Percentiles rank a stretch among this genome's conserved stretches.
phyloP scores from a whole-genome alignment of 2,888 invertebrate genomes.

The Gisinianus flammeolus region DNA sequence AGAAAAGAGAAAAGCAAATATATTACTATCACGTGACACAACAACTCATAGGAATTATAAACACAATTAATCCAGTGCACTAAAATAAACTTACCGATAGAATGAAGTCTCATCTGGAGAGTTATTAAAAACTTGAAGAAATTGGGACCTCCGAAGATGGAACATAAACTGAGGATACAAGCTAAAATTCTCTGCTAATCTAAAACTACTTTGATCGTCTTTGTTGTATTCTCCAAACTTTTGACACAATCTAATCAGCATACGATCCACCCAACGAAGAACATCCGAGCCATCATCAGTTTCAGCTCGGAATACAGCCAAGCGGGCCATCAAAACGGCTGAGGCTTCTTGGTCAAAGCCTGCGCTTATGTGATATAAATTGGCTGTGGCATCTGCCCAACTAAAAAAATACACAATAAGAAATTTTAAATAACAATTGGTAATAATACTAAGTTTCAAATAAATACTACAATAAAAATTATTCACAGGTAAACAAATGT shows the following conservation, averaged over 20 bases:
- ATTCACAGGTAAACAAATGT: too few species aligned
- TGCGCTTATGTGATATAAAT: slow-evolving; percentile 87
- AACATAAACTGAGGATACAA: slow-evolving; percentile 99
- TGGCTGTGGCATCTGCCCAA: slow-evolving; percentile 94
- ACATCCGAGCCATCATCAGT: slow-evolving; percentile 93
- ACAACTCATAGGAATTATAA: too few species aligned
- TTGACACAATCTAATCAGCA: slow-evolving; percentile 97
- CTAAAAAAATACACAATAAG: slow-evolving; percentile 63
- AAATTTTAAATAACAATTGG: neutral
- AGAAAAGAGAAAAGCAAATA: neutral
- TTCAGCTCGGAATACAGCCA: slow-evolving; percentile 95
- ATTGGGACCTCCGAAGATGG: slow-evolving; percentile 96
- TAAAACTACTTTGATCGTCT: slow-evolving; percentile 95
- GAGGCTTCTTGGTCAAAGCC: slow-evolving; percentile 99
- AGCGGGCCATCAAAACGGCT: slow-evolving; percentile 94
- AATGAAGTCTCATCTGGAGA: slow-evolving; percentile 99
- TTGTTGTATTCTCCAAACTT: slow-evolving; percentile 99
- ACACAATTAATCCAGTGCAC: too few species aligned
- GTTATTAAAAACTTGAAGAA: slow-evolving; percentile 99
- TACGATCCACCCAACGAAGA: slow-evolving; percentile 96
- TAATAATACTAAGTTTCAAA: neutral
- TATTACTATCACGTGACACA: neutral
- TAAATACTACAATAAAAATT: too few species aligned
- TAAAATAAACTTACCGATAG: slow-evolving; percentile 72
- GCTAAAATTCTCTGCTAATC: slow-evolving; percentile 94